phyloP scores from a whole-genome alignment of 2,888 invertebrate genomes.

The Drosophila demipolita region DNA sequence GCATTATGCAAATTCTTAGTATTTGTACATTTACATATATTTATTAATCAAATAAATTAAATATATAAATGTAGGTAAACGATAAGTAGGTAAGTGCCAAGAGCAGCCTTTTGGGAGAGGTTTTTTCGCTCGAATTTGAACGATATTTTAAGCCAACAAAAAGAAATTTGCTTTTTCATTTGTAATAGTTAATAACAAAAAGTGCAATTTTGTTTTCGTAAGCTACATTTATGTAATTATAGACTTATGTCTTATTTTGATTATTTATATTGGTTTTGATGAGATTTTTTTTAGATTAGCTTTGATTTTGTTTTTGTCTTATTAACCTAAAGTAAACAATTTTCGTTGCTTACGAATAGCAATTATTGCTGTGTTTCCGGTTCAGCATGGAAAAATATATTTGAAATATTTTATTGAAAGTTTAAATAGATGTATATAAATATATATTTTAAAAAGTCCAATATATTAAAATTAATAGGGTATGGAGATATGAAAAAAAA shows the following conservation, averaged over 20 bases:
- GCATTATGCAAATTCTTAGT: not conserved
- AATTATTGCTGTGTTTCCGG: constrained; percentile 16
- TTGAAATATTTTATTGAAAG: constrained; percentile 9
- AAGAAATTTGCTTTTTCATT: not conserved
- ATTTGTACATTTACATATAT: not conserved
- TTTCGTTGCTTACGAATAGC: constrained; percentile 6
- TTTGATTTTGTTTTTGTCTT: not conserved
- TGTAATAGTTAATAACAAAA: not conserved
- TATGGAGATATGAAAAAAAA: not conserved
- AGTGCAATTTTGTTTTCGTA: not conserved
- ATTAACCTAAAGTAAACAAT: not conserved
- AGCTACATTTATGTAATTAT: not conserved
- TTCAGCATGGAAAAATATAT: not conserved
- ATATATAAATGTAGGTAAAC: not conserved
- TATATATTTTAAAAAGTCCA: not conserved
- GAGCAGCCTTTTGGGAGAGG: not conserved
- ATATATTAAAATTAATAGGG: not conserved
- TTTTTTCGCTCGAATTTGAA: not conserved
- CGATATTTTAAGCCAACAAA: not conserved
- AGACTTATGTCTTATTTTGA: not conserved
- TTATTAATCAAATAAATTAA: not conserved
- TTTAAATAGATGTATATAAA: not conserved
- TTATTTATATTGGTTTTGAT: not conserved
- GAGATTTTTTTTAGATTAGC: not conserved
- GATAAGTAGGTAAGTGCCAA: not conserved